Evolutionary conservation across 2,113 vertebrate species (phyloP).

Genomic region (Lonchura striata): DNA sequence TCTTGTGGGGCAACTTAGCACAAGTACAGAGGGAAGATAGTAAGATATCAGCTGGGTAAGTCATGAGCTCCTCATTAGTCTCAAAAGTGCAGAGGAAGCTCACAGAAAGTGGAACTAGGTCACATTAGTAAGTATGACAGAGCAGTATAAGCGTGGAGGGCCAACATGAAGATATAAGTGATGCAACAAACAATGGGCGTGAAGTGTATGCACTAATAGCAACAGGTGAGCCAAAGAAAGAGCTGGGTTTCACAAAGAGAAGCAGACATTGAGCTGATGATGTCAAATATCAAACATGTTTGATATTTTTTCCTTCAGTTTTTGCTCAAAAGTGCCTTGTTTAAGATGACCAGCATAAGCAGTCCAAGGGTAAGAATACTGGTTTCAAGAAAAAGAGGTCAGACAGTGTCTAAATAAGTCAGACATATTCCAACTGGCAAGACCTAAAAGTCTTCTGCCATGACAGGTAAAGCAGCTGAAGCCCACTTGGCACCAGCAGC

Average conservation of each 20-base stretch:
- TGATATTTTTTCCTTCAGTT: background rate
- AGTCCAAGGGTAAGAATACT: background rate
- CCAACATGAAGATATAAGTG: background rate
- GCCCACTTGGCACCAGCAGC: background rate
- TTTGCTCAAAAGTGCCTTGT: background rate
- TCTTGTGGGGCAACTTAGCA: background rate
- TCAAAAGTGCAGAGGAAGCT: constrained; percentile 40
- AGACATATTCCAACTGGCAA: background rate
- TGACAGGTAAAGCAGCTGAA: background rate
- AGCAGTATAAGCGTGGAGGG: background rate
- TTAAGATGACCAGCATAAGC: background rate
- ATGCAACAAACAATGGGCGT: background rate
- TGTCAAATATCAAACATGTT: background rate
- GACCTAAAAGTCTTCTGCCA: background rate
- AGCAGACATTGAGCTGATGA: background rate
- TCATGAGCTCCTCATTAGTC: background rate
- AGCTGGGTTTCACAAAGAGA: background rate
- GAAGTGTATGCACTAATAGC: background rate
- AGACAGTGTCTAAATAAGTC: background rate
- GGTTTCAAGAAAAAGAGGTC: background rate
- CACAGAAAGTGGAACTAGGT: constrained; percentile 55
- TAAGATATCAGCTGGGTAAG: background rate
- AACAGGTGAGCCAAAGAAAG: background rate
- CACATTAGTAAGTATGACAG: constrained; percentile 26
- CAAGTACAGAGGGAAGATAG: background rate